Conservation (phyloP, 2,113 vertebrate genomes). For the Phaetusa simplex region DNA sequence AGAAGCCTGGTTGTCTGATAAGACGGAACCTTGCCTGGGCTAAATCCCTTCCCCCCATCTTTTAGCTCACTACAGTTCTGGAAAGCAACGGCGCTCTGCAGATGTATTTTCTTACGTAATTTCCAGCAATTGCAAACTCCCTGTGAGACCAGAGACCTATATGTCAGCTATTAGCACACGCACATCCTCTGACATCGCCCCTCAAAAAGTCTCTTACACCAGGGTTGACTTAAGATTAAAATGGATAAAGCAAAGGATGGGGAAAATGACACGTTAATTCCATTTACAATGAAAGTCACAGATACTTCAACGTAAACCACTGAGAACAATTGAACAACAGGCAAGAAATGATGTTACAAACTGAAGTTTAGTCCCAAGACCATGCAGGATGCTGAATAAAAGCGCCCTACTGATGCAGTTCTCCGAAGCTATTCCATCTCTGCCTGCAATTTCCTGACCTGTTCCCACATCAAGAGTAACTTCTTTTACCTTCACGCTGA, state of each 20-base stretch:
- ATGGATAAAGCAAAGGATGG: background rate
- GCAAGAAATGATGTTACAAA: background rate
- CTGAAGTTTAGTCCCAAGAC: background rate
- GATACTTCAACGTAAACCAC: background rate
- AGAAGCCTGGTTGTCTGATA: background rate
- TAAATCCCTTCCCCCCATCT: background rate
- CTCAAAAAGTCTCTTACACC: background rate
- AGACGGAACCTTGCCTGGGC: background rate
- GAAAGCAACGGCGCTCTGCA: background rate
- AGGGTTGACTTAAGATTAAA: background rate
- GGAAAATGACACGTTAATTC: background rate
- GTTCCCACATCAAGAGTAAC: background rate
- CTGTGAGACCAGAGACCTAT: background rate
- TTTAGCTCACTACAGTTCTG: background rate
- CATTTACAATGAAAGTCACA: background rate
- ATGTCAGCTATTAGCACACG: background rate
- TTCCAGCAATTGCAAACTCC: background rate
- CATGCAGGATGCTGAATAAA: background rate
- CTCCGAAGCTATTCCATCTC: background rate
- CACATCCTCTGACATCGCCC: background rate
- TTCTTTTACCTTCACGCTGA: background rate
- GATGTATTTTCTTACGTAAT: background rate
- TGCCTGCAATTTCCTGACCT: background rate
- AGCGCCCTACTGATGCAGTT: background rate
- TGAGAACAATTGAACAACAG: background rate